Evolutionary conservation across 2,888 invertebrate species (phyloP), one percentile per base, ranked within the genome.

Genomic region (Drosophila paranaensis): DNA sequence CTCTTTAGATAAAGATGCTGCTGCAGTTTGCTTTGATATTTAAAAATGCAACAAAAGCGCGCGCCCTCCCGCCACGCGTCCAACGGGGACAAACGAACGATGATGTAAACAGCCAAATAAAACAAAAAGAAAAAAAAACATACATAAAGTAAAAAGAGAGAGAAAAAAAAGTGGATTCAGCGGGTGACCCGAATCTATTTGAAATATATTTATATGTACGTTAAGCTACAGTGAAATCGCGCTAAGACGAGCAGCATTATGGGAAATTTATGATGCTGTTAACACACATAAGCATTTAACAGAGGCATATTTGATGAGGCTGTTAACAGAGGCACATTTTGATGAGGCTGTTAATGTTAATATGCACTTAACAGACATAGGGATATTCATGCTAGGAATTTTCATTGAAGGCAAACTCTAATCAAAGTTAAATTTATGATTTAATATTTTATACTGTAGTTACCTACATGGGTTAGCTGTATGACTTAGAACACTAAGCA

Each of bases 11-110:
- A 82, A 80, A 83, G 76, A 83, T 83, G 87, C 74, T 51, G 61
- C 66, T 51, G 61, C 66, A 73, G 43, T 70, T 81, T 55, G 64
- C 70, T 74, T 78, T 85, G 77, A 77, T 75, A 67, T 75, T 79
- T 61, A 53, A 75, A 82, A 87, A 89, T 87, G 89, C 89, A 88
- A 88, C 82, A 85, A 83, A 84, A 71, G 74, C 64, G 62, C 61
- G 67, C 61, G 67, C 60, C 43, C 74, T 65, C 51, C 77, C 78
- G 81, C 79, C 45, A 46, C 60, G 73, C 58, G 61, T 13, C 33
- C 42, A 20, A 20, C 13, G 42, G 55, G 42, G 74, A 73, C 77
- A 50, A 50, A 46, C 35, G 60, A 25, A 39, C 45, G 50, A 89
- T 86, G 86, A 86, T 86, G 86, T 85, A 86, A 86, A 85, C 85